Evolutionary conservation across 2,888 invertebrate species (phyloP).

Genomic region (Zaprionus lineosus): DNA sequence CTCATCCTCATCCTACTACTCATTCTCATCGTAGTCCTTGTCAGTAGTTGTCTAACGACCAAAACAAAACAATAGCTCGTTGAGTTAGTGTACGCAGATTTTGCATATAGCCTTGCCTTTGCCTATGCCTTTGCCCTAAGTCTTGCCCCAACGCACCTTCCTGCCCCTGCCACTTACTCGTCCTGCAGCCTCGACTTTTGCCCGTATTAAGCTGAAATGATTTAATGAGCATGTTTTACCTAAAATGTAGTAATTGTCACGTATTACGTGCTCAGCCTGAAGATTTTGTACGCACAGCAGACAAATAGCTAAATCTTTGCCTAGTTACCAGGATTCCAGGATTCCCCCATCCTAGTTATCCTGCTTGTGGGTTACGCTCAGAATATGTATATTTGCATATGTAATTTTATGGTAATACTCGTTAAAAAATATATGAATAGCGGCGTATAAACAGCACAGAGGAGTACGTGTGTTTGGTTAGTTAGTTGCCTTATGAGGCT

Average conservation of each 20-base stretch:
- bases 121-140: neutral
- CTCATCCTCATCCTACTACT: constrained; percentile 5
- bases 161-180: constrained; percentile 25
- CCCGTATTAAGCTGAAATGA: constrained; percentile 69
- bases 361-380: constrained; percentile 23
- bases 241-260: constrained; percentile 78
- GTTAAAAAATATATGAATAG: constrained; percentile 66
- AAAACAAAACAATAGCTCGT: constrained; percentile 51
- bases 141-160: no score
- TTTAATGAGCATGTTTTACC: constrained; percentile 77
- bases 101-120: constrained; percentile 45
- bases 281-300: constrained; percentile 58
- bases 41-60: constrained; percentile 15
- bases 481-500: constrained; percentile 53
- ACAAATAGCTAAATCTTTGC: constrained; percentile 73
- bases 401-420: constrained; percentile 77
- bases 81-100: constrained; percentile 38
- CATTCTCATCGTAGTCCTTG: constrained; percentile 9
- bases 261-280: constrained; percentile 73
- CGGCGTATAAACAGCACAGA: constrained; percentile 45
- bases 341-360: constrained; percentile 24
- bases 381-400: constrained; percentile 76
- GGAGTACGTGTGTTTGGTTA: constrained; percentile 45
- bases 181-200: constrained; percentile 3
- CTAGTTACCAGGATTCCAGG: constrained; percentile 19